phyloP scores from a whole-genome alignment of 2,113 vertebrate genomes.

The Neofelis nebulosa region DNA sequence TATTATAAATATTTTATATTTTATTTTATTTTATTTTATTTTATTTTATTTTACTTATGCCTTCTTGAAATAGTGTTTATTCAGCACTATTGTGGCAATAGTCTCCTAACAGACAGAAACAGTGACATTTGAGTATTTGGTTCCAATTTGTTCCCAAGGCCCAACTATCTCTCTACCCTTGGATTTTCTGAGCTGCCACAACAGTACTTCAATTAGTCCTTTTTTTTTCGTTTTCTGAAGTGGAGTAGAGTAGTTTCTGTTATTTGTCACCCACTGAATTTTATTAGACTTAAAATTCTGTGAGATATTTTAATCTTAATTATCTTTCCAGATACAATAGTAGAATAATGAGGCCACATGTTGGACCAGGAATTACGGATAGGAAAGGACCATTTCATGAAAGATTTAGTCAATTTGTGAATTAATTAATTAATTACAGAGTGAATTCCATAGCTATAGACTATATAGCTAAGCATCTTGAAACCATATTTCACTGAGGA shows the following conservation, averaged over 20 bases:
- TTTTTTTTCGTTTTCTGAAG: constrained; percentile 19
- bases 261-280: constrained; percentile 19
- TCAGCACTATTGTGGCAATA: neutral
- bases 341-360: neutral
- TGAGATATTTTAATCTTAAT: constrained; percentile 32
- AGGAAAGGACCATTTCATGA: constrained; percentile 7
- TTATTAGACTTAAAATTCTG: neutral
- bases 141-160: neutral
- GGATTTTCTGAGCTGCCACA: neutral
- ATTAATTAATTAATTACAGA: neutral
- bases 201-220: neutral
- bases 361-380: neutral
- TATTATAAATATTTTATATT: too few relatives aligned
- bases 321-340: neutral
- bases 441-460: neutral
- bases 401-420: constrained; percentile 35
- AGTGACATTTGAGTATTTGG: neutral
- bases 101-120: neutral
- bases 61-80: neutral
- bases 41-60: too few relatives aligned
- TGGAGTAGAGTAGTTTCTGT: neutral
- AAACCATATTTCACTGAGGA: constrained; percentile 43
- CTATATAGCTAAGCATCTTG: neutral
- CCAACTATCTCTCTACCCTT: neutral
- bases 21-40: too few relatives aligned